Base-by-base conservation (phyloP, 2,797 vertebrate species). In the Phaenicophaeus curvirostris region DNA sequence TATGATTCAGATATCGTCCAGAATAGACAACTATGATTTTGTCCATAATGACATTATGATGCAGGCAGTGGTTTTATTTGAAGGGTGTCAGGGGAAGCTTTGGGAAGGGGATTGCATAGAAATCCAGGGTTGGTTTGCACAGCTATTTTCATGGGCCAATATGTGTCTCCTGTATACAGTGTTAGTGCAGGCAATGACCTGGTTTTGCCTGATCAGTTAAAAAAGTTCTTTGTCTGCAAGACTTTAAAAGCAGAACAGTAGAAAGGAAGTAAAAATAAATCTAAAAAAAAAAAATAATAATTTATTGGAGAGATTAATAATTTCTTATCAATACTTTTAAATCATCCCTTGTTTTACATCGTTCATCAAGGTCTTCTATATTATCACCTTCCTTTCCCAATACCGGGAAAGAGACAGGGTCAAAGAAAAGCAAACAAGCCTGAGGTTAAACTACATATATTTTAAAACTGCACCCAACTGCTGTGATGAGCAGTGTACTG, bases 401-500 rank as follows among this genome's bases (percentile, higher is more conserved):
- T 50, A 44, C 1, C 39, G 50, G 48, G 59, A 69, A 57, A 69
- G 55, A 75, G 65, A 82, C 90, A 66, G 28, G 65, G 71, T 95
- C 62, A 96, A 90, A 87, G 72, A 80, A 94, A 82, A 96, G 69
- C 72, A 93, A 97, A 90, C 71, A 77, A 94, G 76, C 23, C 82
- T 77, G 68, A 87, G 94, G 96, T 92, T 80, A 85, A 96, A 95
- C 69, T 68, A 94, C 96, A 96, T 88, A 37, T 75, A 77, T 92
- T 97, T 97, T 88, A 94, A 96, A 94, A 74, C 44, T 76, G 63
- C 89, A 78, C 66, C 85, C 87, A 95, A 90, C 57, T 72, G 87
- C 74, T 89, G 74, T 95, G 94, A 96, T 74, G 93, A 96, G 75
- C 75, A 89, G 39, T 73, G 33, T 84, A 39, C 66, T 91, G 48